phyloP scores from a whole-genome alignment of 2,113 vertebrate genomes.

The Lophura nycthemera region DNA sequence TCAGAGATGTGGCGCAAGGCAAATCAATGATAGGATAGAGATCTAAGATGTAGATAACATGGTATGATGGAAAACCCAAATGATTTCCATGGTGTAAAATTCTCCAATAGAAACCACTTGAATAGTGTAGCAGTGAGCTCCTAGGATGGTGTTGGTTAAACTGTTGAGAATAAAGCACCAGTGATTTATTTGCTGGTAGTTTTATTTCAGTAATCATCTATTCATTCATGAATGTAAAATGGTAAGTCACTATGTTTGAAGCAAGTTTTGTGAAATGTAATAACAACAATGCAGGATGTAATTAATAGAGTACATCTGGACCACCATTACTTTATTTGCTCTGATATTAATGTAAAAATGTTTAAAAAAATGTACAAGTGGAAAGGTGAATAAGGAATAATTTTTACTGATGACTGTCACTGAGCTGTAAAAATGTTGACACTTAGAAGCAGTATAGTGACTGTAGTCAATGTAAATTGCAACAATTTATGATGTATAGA shows the following conservation, averaged over 20 bases:
- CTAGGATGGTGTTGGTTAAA: background rate
- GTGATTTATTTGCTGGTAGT: background rate
- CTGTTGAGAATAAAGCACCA: background rate
- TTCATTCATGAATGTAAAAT: background rate
- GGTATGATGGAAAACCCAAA: background rate
- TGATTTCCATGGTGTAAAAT: background rate
- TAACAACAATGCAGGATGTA: conserved; percentile 2
- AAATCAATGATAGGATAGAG: background rate
- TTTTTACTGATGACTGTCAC: background rate
- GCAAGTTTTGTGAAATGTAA: background rate
- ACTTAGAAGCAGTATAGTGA: background rate
- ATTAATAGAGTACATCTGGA: conserved; percentile 13
- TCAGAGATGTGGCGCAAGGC: background rate
- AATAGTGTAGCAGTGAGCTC: rapidly evolving
- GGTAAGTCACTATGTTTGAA: background rate
- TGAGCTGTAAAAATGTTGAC: background rate
- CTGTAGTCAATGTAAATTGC: background rate
- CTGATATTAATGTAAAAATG: conserved; percentile 39
- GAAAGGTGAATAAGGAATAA: conserved; percentile 19
- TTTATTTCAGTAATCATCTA: background rate
- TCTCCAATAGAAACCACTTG: background rate
- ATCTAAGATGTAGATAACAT: background rate
- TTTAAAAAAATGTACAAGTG: conserved; percentile 13
- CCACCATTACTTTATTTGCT: conserved; percentile 25
- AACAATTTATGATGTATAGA: background rate